Conservation (phyloP, 2,113 vertebrate genomes). For the Brienomyrus brachyistius region DNA sequence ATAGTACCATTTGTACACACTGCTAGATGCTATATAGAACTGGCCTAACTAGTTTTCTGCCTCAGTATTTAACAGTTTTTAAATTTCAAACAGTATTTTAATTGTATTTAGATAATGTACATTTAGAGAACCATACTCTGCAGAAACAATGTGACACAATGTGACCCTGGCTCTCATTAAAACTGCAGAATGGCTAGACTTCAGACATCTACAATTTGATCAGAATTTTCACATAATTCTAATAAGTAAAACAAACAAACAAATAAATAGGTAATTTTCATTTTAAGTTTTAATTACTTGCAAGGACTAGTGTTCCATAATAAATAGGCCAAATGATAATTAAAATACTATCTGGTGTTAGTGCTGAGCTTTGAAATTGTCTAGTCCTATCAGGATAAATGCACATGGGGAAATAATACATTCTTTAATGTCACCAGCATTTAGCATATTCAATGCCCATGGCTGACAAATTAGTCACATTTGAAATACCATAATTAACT, state of each 20-base stretch:
- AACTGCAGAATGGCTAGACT: not conserved
- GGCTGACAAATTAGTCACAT: conserved; percentile 65
- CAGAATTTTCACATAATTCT: conserved; percentile 33
- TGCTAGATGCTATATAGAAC: not conserved
- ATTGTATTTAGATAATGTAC: not conserved
- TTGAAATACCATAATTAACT: conserved; percentile 71
- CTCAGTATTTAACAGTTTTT: not conserved
- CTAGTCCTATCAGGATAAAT: conserved; percentile 34
- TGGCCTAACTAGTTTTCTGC: not conserved
- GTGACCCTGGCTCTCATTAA: not conserved
- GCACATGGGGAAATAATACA: conserved; percentile 21
- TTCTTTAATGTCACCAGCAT: conserved; percentile 37
- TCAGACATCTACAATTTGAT: conserved; percentile 28
- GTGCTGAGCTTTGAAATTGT: conserved; percentile 36
- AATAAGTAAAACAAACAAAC: conserved; percentile 27
- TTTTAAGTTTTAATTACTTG: conserved; percentile 44
- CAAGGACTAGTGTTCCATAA: conserved; percentile 29
- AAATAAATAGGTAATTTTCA: conserved; percentile 38
- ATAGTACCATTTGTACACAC: not conserved
- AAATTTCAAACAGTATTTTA: not conserved
- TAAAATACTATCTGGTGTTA: conserved; percentile 35
- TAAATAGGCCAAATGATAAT: conserved; percentile 34
- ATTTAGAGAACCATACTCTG: not conserved
- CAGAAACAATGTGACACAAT: not conserved
- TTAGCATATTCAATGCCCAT: conserved; percentile 55